Evolutionary conservation across 2,797 vertebrate species (phyloP).

Genomic region (Periparus ater): DNA sequence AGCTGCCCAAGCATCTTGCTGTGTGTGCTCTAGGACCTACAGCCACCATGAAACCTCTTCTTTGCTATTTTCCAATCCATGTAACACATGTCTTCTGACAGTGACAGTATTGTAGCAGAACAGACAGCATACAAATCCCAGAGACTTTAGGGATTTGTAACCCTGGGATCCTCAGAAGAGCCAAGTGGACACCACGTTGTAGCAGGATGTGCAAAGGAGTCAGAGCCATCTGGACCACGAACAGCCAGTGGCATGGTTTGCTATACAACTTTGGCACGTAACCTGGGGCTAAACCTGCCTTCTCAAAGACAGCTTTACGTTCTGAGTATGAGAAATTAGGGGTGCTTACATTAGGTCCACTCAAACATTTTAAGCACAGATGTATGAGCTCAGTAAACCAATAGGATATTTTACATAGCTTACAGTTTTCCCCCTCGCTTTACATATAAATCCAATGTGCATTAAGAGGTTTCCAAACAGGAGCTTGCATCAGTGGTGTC

Average conservation of each 20-base stretch:
- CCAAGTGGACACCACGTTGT: not conserved
- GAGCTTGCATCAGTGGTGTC: not conserved
- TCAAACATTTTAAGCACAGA: not conserved
- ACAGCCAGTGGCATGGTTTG: not conserved
- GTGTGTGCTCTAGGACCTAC: not conserved
- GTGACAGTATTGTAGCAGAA: not conserved
- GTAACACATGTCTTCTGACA: rapidly evolving
- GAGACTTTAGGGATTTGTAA: not conserved
- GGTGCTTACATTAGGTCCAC: not conserved
- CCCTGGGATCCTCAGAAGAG: not conserved
- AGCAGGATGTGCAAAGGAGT: not conserved
- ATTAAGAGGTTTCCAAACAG: not conserved
- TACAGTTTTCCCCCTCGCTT: not conserved
- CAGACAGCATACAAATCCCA: not conserved
- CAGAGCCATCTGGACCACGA: not conserved
- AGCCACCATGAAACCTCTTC: not conserved
- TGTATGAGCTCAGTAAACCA: not conserved
- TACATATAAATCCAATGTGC: not conserved
- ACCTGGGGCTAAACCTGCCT: not conserved
- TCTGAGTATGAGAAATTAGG: not conserved
- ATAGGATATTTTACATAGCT: not conserved
- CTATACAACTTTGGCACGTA: not conserved
- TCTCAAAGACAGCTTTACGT: not conserved
- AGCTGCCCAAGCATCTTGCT: not conserved
- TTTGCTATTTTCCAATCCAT: not conserved